Conservation (phyloP, 2,113 vertebrate species). For the Vireo altiloquus region DNA sequence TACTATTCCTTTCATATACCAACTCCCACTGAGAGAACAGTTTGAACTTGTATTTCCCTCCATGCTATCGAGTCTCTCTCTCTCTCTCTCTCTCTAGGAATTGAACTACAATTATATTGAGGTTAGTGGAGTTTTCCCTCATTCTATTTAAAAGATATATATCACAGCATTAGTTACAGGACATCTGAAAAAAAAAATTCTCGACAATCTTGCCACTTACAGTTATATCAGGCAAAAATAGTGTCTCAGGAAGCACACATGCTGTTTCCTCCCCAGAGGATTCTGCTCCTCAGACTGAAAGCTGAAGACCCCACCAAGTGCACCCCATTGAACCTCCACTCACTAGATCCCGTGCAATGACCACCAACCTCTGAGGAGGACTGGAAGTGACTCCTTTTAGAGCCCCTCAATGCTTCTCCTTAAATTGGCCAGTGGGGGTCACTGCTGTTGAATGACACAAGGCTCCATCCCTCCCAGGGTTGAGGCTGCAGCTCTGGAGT, state of each 20-base stretch:
- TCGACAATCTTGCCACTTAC: conserved; percentile 38
- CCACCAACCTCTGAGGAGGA: conserved; percentile 85
- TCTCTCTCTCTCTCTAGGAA: not conserved
- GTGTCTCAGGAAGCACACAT: conserved; percentile 42
- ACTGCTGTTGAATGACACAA: conserved; percentile 82
- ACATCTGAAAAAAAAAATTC: not conserved
- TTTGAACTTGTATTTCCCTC: conserved; percentile 12
- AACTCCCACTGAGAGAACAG: conserved; percentile 10
- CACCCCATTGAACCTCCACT: conserved; percentile 69
- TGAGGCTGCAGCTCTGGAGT: conserved; percentile 81
- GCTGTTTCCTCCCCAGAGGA: conserved; percentile 45
- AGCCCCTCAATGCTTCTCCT: conserved; percentile 83
- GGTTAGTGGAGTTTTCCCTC: conserved; percentile 32
- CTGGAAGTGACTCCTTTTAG: conserved; percentile 82
- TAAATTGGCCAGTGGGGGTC: conserved; percentile 84
- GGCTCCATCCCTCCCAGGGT: conserved; percentile 83
- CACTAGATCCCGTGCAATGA: conserved; percentile 76
- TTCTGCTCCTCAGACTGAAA: conserved; percentile 60
- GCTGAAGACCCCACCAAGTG: conserved; percentile 64
- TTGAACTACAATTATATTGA: conserved; percentile 19
- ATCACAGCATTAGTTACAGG: conserved; percentile 25
- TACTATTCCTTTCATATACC: not conserved
- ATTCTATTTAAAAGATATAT: conserved; percentile 34
- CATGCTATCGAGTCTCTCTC: not conserved
- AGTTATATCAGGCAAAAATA: conserved; percentile 13